These are phyloP conservation scores for Trachythela sp. DNA, from an alignment of 64 coral and sea anemone species.

Conservation along the genomic window DNA sequence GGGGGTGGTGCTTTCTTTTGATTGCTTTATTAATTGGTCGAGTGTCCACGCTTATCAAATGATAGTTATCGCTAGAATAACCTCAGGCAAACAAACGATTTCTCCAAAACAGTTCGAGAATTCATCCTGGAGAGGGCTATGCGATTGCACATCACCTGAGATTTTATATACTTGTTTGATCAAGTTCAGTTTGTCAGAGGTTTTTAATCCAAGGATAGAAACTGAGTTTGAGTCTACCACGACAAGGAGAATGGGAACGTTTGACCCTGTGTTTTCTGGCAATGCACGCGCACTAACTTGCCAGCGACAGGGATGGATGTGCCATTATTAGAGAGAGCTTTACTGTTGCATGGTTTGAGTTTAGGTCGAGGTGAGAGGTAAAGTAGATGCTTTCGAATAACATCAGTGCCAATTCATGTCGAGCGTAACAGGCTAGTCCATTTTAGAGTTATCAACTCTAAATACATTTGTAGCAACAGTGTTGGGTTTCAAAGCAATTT, in stretches of 20 bases:
- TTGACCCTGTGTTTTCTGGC: background rate
- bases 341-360: slow-evolving; percentile 31
- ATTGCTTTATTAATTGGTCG: background rate
- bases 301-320: background rate
- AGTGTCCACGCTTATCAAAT: background rate
- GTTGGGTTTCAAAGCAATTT: background rate
- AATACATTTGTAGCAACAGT: background rate
- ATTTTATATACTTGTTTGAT: background rate
- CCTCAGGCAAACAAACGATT: background rate
- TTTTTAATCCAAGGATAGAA: background rate
- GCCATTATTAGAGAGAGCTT: slow-evolving; percentile 24
- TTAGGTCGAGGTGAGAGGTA: slow-evolving; percentile 28
- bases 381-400: slow-evolving; percentile 41
- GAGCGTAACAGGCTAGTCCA: background rate
- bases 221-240: background rate
- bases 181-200: background rate
- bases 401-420: slow-evolving; percentile 14
- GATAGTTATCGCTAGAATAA: background rate
- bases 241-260: background rate
- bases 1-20: background rate
- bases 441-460: background rate
- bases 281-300: background rate
- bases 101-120: background rate
- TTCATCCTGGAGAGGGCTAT: too few relatives aligned
- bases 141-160: background rate